Evolutionary conservation across 2,113 vertebrate genomes (phyloP), one percentile per base, ranked within the genome.

Genomic region (Talpa occidentalis): DNA sequence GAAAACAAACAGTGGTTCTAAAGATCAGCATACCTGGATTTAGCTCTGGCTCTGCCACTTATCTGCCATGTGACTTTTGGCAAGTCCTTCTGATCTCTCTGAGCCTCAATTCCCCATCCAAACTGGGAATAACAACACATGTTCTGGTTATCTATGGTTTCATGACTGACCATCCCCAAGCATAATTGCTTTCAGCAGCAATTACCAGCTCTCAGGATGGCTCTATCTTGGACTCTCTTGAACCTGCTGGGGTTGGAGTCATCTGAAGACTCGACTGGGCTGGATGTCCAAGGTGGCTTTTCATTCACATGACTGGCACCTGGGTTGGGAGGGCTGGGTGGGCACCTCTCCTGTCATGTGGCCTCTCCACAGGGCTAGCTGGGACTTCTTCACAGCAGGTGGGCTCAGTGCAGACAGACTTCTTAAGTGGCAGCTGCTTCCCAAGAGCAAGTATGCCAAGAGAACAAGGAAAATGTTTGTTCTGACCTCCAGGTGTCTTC

Each of bases 51-150:
- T 49, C 35, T 42, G 40, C 37, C 70, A 35, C 15, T 62, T 35
- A 56, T 17, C 17, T 64, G 60, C 10, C 95, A 83, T 15, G 49
- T 93, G 96, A 87, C 62, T 73, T 81, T 77, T 40, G 54, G 44
- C 80, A 94, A 96, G 32, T 12, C 21, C 64, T 73, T 14, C 1
- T n/a, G 32, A 62, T 80, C 42, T 32, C n/a, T 30, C 6, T 32
- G 56, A 60, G 67, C 62, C 42, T 90, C 37, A n/a, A 1, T 15
- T 69, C n/a, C 42, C 32, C 19, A 64, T 42, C 47, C 35, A 24
- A 59, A 64, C 60, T 49, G 32, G 42, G 21, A 44, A 30, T 67
- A 42, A 56, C 26, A 52, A 15, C 54, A 19, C 0, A 0, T 52
- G 24, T 49, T 64, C 35, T 72, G 35, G 11, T 54, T 66, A 44